Percentiles rank a stretch among this genome's conserved stretches.
phyloP scores from a whole-genome alignment of 2,113 vertebrate genomes.

The Podiceps cristatus region DNA sequence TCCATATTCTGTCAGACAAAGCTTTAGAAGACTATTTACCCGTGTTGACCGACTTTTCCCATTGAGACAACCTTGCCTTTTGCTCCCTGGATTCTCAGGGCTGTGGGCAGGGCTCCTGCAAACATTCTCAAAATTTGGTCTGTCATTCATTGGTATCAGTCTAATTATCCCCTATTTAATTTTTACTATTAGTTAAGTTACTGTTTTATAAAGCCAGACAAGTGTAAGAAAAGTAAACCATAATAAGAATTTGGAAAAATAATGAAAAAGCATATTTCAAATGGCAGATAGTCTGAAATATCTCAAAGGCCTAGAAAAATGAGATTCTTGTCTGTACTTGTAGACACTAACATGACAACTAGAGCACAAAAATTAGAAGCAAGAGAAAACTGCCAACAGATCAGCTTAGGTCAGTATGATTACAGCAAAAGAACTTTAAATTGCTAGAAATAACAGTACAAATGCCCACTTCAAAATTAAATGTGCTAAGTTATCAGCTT shows the following conservation, averaged over 20 bases:
- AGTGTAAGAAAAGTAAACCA: neutral
- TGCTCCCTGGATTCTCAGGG: neutral
- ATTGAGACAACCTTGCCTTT: accelerated
- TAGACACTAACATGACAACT: neutral
- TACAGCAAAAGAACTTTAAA: neutral
- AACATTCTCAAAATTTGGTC: neutral
- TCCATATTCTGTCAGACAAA: neutral
- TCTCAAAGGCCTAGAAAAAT: neutral
- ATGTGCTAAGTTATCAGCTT: neutral
- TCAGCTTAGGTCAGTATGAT: neutral
- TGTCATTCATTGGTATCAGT: neutral
- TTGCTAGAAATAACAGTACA: neutral
- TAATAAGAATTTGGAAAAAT: neutral
- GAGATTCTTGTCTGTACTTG: neutral
- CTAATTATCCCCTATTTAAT: neutral
- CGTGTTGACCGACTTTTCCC: neutral
- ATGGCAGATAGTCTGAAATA: neutral
- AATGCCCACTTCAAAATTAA: neutral
- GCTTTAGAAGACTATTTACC: neutral
- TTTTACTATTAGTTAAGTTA: neutral
- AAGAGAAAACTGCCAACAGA: neutral
- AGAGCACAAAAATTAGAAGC: neutral
- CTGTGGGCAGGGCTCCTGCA: neutral
- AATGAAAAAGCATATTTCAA: neutral
- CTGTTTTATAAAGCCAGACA: neutral